Base-by-base conservation (phyloP, 37 sponge, comb jelly and placozoan genomes). In the Geodia barretti region DNA sequence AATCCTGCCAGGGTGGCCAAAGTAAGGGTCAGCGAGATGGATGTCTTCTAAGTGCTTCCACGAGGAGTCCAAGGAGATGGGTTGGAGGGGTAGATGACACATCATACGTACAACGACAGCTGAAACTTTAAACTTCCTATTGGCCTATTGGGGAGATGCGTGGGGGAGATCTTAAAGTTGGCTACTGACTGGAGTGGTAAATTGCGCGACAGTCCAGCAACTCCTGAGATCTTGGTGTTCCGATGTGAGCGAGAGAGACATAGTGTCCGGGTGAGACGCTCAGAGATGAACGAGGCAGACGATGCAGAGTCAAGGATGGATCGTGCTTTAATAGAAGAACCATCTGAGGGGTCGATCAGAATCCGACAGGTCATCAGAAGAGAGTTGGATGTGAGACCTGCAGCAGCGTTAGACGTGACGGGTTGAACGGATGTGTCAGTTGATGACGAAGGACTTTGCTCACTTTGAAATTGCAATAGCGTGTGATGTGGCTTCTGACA, bases 401-500 rank as follows among this genome's bases (percentile, higher is more conserved):
- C 35, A 7, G 74, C 74, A n/a, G 60, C 35, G 42, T 43, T 43
- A 9, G 74, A 31, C 26, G 24, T 38, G 54, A 58, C 63, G 9
- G 72, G 60, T 41, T 14, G 54, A n/a, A 60, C 72, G 25, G 54
- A 38, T 43, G 42, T 33, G 29, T 72, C 37, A 34, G 72, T n/a
- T 25, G 8, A 3, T 8, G 9, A 11, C 54, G 62, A 29, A 20
- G 60, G 72, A n/a, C 29, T n/a, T 34, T 63, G n/a, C n/a, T n/a
- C n/a, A n/a, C n/a, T n/a, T n/a, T n/a, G 67, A 24, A 24, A 7
- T 26, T 75, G 76, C 14, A 75, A 34, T 30, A 75, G 61, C 11
- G 76, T 75, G 61, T 75, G 76, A 34, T 75, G 76, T 30, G 76
- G 62, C 33, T 60, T 75, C 35, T 75, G 76, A 34, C 76, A 75